Conservation (phyloP, 2,113 vertebrate species). For the Aleadryas rufinucha region DNA sequence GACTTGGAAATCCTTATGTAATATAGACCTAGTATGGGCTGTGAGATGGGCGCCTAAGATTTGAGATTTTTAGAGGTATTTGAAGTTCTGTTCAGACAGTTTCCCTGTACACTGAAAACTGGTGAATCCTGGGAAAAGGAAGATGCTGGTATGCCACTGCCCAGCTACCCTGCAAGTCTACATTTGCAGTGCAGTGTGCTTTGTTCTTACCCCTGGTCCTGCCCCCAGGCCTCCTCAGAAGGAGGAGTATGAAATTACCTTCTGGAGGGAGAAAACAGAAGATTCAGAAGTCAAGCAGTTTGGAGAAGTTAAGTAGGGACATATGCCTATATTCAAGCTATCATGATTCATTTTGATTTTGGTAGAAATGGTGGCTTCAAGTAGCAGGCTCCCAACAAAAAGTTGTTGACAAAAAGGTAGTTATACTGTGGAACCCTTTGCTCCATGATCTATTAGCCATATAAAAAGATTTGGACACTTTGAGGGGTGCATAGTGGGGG, state of each 20-base stretch:
- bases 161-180: not conserved
- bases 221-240: not conserved
- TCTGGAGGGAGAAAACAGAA: not conserved
- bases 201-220: not conserved
- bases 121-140: not conserved
- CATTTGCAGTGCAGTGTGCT: not conserved
- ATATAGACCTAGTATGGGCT: not conserved
- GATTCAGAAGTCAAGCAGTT: not conserved
- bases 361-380: not conserved
- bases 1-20: not conserved
- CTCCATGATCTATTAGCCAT: not conserved
- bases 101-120: not conserved
- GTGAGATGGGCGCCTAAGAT: not conserved
- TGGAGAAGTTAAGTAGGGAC: not conserved
- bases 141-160: not conserved
- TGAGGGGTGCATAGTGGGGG: accelerated
- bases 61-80: not conserved
- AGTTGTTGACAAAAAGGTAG: not conserved
- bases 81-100: not conserved
- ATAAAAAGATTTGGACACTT: not conserved
- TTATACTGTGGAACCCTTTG: not conserved
- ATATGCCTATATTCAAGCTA: not conserved
- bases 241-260: not conserved
- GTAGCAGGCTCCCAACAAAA: not conserved
- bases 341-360: not conserved